Base-by-base conservation (phyloP, 2,797 vertebrate genomes). In the Cichlasoma orientale region DNA sequence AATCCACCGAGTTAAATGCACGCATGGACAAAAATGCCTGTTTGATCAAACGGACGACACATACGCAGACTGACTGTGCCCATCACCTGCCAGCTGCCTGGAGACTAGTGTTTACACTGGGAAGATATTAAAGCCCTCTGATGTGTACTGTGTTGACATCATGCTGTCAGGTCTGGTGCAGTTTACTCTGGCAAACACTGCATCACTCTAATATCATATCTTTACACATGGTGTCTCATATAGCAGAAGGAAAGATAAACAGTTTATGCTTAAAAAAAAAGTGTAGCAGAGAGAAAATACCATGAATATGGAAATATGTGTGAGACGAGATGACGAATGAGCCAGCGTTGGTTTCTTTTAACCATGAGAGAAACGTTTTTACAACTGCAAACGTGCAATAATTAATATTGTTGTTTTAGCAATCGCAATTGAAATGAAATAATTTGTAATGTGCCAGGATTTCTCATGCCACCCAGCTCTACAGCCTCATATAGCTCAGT, bases 71-170 rank as follows among this genome's bases (percentile, higher is more conserved):
- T n/a, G 56, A 19, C 54, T 9, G 50, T 0, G 56, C 4, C 63
- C 23, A 53, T 80, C 82, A 56, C 80, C 74, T 80, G 79, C 75
- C 72, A 63, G 79, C 61, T 72, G 78, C 63, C 56, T n/a, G 19
- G 16, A 72, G 53, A 79, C 38, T 18, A 36, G 13, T 79, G 78
- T 80, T 69, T 88, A 56, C 75, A 23, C 58, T 6, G 47, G 53
- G 68, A 18, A 27, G 71, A 86, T 74, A 52, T 70, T 66, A 56
- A 13, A 23, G 74, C 69, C 25, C 18, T 56, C 74, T 52, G 47
- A 79, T 77, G 71, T 84, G 70, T 11, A 16, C 68, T 29, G 41
- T 31, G 23, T 50, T 54, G 78, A 68, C 73, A 63, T 50, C 52
- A 36, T 41, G 77, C 56, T 73, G 77, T 69, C 23, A 33, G 12